A percentile compares a stretch with the other conserved stretches of the same genome.
These are phyloP conservation scores for Taenioides sp. DNA, from an alignment of 2,797 vertebrate genomes.

Conservation along the genomic window DNA sequence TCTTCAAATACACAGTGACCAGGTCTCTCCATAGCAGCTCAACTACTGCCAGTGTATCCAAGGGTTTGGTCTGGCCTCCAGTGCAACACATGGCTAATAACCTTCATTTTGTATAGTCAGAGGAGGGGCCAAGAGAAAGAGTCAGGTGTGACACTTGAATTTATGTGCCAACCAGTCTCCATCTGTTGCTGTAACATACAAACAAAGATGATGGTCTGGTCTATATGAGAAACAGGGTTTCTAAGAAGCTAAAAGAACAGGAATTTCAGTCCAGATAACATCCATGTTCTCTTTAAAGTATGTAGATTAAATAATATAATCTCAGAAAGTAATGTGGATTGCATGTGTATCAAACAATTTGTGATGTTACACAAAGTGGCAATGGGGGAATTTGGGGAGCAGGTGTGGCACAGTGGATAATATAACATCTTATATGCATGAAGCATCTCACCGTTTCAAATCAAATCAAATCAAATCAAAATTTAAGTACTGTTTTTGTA, in stretches of 20 bases:
- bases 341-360: neutral
- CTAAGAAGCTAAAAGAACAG: neutral
- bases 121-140: neutral
- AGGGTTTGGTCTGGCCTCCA: neutral
- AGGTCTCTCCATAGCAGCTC: constrained; percentile 1
- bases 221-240: neutral
- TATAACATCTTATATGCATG: neutral
- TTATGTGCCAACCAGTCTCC: neutral
- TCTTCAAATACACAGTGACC: constrained; percentile 7
- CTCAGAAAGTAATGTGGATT: too few species aligned
- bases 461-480: too few species aligned
- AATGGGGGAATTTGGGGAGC: neutral
- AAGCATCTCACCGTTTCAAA: neutral
- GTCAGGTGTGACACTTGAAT: neutral
- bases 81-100: neutral
- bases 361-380: neutral
- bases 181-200: neutral
- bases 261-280: neutral
- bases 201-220: neutral
- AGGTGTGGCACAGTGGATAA: neutral
- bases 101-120: neutral
- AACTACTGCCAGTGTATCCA: neutral
- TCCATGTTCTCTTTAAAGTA: too few species aligned
- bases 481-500: neutral
- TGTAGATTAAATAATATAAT: too few species aligned